These are phyloP conservation scores for Oegoconia quadripuncta DNA, from an alignment of 2,888 invertebrate genomes.

Conservation along the genomic window DNA sequence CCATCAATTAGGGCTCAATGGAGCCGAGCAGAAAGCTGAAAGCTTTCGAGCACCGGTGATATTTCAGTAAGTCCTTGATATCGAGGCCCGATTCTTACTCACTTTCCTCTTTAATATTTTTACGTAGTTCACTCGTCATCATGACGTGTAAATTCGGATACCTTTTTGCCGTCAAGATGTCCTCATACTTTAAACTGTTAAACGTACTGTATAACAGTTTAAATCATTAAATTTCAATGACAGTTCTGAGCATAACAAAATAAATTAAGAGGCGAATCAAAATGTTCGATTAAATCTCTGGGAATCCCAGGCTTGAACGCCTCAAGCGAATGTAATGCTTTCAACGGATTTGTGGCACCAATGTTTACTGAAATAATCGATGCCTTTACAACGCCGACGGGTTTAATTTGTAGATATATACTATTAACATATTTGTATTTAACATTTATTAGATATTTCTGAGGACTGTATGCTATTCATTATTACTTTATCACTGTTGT, in stretches of 20 bases:
- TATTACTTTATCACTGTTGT: too few species aligned
- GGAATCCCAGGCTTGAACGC: not conserved
- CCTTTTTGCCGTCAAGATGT: too few species aligned
- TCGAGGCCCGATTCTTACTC: not conserved
- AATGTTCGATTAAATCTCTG: not conserved
- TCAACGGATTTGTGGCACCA: not conserved
- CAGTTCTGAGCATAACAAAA: too few species aligned
- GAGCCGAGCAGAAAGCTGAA: constrained; percentile 6
- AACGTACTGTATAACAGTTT: too few species aligned
- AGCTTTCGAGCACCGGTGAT: constrained; percentile 2
- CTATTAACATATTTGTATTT: not conserved
- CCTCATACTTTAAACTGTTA: too few species aligned
- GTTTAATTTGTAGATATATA: not conserved
- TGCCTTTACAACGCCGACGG: not conserved
- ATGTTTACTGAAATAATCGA: not conserved
- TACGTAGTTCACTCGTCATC: not conserved
- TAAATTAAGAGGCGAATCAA: not conserved
- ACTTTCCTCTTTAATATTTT: not conserved
- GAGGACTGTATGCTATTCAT: too few species aligned
- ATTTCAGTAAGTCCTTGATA: not conserved
- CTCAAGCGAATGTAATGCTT: not conserved
- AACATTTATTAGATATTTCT: not conserved
- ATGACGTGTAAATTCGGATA: too few species aligned
- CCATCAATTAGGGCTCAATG: constrained; percentile 16
- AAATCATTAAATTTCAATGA: too few species aligned